Percentiles rank a stretch among this genome's conserved stretches.
Conservation (phyloP, 2,888 invertebrate genomes). For the Hypselothyrea guttata region DNA sequence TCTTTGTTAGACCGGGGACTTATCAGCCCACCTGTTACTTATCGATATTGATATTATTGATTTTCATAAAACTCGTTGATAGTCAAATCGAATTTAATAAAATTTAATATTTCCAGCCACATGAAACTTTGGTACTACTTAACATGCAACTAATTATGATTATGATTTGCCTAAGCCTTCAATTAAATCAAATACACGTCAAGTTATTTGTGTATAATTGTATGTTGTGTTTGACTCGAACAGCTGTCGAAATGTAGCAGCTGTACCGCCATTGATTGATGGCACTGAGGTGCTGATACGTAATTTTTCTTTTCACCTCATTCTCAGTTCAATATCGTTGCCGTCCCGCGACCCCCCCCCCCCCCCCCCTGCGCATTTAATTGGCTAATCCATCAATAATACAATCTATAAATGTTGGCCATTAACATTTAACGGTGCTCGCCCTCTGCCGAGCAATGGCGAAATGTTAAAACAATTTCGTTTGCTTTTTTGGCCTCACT, state of each 20-base stretch:
- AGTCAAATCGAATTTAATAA: no score
- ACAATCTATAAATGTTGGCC: conserved; percentile 54
- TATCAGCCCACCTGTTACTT: no score
- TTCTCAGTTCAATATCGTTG: background rate
- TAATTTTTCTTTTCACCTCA: background rate
- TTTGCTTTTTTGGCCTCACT: conserved; percentile 39
- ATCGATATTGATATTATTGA: no score
- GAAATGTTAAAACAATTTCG: conserved; percentile 19
- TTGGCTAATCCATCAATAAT: conserved; percentile 41
- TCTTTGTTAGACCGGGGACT: no score
- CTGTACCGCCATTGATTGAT: conserved; percentile 48
- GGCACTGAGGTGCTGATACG: conserved; percentile 14
- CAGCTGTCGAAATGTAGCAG: conserved; percentile 56
- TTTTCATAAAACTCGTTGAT: no score
- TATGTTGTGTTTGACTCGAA: conserved; percentile 29
- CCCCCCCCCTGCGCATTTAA: conserved; percentile 13
- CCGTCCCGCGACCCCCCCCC: background rate
- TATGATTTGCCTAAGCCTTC: background rate
- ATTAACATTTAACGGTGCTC: conserved; percentile 24
- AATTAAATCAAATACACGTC: conserved; percentile 39
- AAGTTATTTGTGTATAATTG: conserved; percentile 29
- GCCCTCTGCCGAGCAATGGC: background rate
- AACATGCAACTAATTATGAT: no score
- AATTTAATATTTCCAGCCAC: no score
- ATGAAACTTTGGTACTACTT: no score